Base-by-base conservation (phyloP, 2,113 vertebrate genomes). In the Ia io region DNA sequence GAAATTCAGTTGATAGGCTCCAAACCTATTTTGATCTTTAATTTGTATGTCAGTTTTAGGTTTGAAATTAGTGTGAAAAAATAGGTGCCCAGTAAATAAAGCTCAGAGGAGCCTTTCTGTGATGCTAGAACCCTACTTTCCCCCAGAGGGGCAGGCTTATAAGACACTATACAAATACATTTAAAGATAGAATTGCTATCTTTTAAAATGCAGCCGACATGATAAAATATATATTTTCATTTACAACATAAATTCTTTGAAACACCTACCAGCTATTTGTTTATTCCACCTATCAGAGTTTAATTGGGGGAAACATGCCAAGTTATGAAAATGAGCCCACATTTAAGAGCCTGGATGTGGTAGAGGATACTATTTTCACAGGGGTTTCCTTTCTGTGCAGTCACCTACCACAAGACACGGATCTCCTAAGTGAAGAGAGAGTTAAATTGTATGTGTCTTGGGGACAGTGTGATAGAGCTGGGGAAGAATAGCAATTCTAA, bases 31-130 rank as follows among this genome's bases (percentile, higher is more conserved):
- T 47, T 22, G 0, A 16, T 92, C 82, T 96, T 65, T 37, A 59
- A 69, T 63, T 59, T 76, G 18, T 82, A 44, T 87, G 25, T 20
- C 88, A 92, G 65, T 37, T 63, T 42, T 4, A 77, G 6, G 23
- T 88, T 44, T 88, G 25, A 93, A 94, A 84, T 82, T 42, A 86
- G 32, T 65, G 40, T 53, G 44, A 42, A 94, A 84, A 87, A 95
- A 88, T 32, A 83, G 88, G 87, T 80, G 70, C 20, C 37, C 49
- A 63, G 32, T 80, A 49, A 86, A 59, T 65, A 79, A 56, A 85
- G 16, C 49, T 93, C 40, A 74, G 9, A 93, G 12, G 3, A 82
- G 7, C 16, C 63, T 5, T 69, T 4, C 30, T 76, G 22, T 74
- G 6, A 51, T 44, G 4, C 14, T 70, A 25, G 73, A 71, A 87